A percentile compares a stretch with the other conserved stretches of the same genome.
Evolutionary conservation across 2,888 invertebrate species (phyloP).

Genomic region (Pammene fasciana): DNA sequence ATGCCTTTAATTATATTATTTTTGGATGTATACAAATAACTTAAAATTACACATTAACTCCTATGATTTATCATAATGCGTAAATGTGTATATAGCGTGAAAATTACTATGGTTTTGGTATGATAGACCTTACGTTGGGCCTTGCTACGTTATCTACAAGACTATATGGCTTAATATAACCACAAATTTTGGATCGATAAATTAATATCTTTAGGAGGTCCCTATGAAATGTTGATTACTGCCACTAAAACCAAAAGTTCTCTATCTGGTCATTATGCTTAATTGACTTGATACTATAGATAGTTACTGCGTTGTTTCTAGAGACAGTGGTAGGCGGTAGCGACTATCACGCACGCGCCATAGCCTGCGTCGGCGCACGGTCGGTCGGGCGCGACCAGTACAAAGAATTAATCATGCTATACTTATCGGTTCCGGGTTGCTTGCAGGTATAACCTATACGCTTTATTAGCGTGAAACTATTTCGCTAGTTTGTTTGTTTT

Average conservation of each 20-base stretch:
- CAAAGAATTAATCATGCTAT: constrained; percentile 33
- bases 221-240: too few relatives aligned
- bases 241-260: too few relatives aligned
- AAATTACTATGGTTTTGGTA: neutral
- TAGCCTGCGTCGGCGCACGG: constrained; percentile 12
- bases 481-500: neutral
- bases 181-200: too few relatives aligned
- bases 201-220: too few relatives aligned
- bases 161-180: too few relatives aligned
- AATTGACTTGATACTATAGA: neutral
- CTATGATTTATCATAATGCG: neutral
- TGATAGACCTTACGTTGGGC: too few relatives aligned
- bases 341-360: constrained; percentile 24
- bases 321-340: constrained; percentile 9
- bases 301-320: neutral
- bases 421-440: constrained; percentile 36
- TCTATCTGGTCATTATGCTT: neutral
- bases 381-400: constrained; percentile 35
- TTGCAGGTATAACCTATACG: constrained; percentile 9
- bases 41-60: neutral
- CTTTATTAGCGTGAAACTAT: constrained; percentile 15
- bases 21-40: neutral
- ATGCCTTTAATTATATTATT: constrained; percentile 15
- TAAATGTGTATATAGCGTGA: neutral
- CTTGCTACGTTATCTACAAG: too few relatives aligned